Evolutionary conservation across 2,888 invertebrate genomes (phyloP).

Genomic region (Malacosoma neustria): DNA sequence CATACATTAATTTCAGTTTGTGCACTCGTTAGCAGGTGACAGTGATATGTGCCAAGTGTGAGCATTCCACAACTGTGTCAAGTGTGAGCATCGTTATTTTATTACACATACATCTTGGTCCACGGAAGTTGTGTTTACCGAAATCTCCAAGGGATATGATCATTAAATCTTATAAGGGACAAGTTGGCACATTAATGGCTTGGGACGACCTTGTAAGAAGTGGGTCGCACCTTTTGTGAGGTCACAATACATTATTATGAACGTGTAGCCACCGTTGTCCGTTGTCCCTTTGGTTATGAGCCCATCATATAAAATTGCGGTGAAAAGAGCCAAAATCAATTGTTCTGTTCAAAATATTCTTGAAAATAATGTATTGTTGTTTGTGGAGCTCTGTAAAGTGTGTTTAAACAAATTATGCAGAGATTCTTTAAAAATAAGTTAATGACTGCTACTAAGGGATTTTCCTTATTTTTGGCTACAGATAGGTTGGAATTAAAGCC

Average conservation of each 20-base stretch:
- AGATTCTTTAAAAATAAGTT: no score
- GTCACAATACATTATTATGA: not conserved
- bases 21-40: no score
- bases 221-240: not conserved
- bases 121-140: not conserved
- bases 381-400: no score
- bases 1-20: no score
- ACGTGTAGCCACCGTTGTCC: not conserved
- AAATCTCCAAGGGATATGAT: not conserved
- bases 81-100: not conserved
- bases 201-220: not conserved
- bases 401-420: no score
- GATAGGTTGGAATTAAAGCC: no score
- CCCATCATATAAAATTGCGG: not conserved
- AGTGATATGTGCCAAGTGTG: no score
- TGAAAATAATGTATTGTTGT: no score
- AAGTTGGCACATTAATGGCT: not conserved
- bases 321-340: not conserved
- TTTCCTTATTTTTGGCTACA: no score
- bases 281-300: not conserved
- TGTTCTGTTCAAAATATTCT: not conserved
- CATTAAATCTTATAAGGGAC: not conserved
- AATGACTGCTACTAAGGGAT: no score
- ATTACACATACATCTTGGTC: not conserved
- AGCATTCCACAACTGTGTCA: no score